These are phyloP conservation scores for Chamaetylas fuelleborni DNA, from an alignment of 2,113 vertebrate species.

Conservation along the genomic window DNA sequence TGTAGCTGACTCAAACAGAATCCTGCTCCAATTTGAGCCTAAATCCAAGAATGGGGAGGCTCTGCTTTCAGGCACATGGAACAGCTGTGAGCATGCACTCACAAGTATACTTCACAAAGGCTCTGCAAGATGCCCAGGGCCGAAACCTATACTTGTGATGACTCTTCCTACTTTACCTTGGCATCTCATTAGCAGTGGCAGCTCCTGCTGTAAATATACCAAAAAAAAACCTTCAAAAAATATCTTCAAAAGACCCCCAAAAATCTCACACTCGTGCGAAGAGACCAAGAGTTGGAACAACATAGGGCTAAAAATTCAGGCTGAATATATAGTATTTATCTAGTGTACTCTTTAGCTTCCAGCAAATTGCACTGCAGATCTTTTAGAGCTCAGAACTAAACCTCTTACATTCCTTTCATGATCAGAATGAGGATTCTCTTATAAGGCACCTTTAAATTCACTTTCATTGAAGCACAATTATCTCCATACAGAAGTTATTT, in stretches of 20 bases:
- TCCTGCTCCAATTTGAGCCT: not conserved
- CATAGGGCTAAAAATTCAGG: not conserved
- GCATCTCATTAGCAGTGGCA: not conserved
- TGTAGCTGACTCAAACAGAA: not conserved
- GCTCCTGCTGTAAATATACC: accelerated
- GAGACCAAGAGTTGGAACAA: not conserved
- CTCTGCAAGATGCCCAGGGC: not conserved
- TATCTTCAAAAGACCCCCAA: not conserved
- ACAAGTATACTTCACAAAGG: not conserved
- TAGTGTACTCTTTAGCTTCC: not conserved
- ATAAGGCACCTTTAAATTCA: not conserved
- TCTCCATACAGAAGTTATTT: not conserved
- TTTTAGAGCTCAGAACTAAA: not conserved
- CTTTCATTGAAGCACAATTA: not conserved
- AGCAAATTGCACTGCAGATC: not conserved
- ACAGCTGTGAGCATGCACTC: not conserved
- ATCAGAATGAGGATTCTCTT: not conserved
- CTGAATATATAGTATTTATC: not conserved
- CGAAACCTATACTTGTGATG: accelerated
- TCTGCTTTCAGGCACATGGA: not conserved
- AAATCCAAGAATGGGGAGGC: not conserved
- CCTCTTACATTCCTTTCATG: not conserved
- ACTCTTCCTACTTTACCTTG: not conserved
- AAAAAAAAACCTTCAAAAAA: not conserved
- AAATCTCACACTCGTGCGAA: not conserved